A percentile compares a stretch with the other conserved stretches of the same genome.
phyloP scores from a whole-genome alignment of 2,797 vertebrate species.

The Pantherophis alleghaniensis region DNA sequence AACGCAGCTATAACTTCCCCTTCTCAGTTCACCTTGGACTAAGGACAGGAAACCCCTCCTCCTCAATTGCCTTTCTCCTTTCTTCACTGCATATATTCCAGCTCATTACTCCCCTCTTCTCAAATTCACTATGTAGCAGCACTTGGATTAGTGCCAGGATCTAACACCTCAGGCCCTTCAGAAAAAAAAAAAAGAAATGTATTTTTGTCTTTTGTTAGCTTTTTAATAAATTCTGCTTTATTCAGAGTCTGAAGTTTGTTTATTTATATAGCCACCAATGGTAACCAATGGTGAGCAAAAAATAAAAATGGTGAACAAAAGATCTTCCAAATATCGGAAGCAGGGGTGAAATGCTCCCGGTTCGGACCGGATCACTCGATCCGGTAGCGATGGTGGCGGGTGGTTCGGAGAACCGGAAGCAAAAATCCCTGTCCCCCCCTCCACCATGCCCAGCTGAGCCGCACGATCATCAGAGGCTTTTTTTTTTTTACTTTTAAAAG shows the following conservation, averaged over 20 bases:
- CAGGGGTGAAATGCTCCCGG: too few relatives aligned
- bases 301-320: neutral
- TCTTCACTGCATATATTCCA: neutral
- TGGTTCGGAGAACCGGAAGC: too few relatives aligned
- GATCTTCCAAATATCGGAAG: neutral
- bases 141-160: neutral
- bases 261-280: neutral
- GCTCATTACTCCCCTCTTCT: neutral
- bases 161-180: neutral
- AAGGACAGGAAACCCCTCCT: neutral
- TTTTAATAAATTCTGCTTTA: neutral
- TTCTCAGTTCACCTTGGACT: neutral
- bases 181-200: neutral
- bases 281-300: neutral
- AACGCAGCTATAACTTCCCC: neutral
- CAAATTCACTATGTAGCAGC: neutral
- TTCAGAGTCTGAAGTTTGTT: neutral
- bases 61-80: neutral
- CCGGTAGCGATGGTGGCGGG: too few relatives aligned
- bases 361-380: too few relatives aligned
- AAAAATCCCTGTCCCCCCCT: too few relatives aligned
- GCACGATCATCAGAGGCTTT: too few relatives aligned
- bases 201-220: neutral
- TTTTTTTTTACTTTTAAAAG: too few relatives aligned
- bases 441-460: too few relatives aligned